Evolutionary conservation across 1,140 invertebrate species (phyloP).

Genomic region (Drosophila micromelanica): DNA sequence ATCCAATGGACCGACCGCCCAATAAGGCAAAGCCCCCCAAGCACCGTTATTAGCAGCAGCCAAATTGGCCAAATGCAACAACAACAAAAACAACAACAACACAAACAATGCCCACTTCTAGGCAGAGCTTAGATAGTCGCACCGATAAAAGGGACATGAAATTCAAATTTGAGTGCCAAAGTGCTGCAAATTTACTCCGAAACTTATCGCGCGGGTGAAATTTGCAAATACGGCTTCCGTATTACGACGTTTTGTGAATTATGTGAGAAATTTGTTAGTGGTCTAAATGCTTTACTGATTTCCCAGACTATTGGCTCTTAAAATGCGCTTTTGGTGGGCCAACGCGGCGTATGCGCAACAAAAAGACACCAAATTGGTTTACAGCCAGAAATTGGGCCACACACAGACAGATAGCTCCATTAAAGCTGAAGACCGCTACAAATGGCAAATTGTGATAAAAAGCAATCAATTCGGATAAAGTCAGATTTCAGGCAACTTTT

Average conservation of each 20-base stretch:
- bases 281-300: conserved; percentile 65
- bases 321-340: background rate
- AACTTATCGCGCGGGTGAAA: conserved; percentile 75
- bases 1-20: conserved; percentile 63
- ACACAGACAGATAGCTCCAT: background rate
- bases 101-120: conserved; percentile 53
- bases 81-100: conserved; percentile 34
- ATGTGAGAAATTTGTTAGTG: conserved; percentile 78
- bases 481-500: conserved; percentile 7
- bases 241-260: conserved; percentile 83
- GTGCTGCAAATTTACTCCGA: conserved; percentile 49
- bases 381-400: conserved; percentile 16
- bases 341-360: conserved; percentile 40
- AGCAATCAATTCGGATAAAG: conserved; percentile 29
- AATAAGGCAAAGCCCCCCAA: conserved; percentile 68
- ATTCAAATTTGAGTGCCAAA: conserved; percentile 77
- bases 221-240: conserved; percentile 77
- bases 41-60: conserved; percentile 72
- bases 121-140: conserved; percentile 64
- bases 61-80: conserved; percentile 66
- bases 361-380: background rate
- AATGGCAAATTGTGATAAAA: conserved; percentile 16
- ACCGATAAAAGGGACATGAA: conserved; percentile 84
- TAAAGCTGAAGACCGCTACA: conserved; percentile 17
- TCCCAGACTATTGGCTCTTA: background rate